Evolutionary conservation across 2,888 invertebrate species (phyloP).

Genomic region (Lysandra bellargus): DNA sequence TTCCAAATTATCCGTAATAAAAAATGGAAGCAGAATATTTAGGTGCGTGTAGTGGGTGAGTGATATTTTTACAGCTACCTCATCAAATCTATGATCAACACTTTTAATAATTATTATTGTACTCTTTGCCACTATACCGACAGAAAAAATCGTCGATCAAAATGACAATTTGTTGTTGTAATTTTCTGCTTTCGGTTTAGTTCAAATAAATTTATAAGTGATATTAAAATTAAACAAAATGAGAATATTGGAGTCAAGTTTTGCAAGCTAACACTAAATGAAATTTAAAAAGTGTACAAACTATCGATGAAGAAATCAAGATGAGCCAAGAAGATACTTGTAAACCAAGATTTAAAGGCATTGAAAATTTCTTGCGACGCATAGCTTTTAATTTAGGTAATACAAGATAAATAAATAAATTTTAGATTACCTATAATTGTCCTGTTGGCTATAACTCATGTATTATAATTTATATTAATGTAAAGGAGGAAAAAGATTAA

Average conservation of each 20-base stretch:
- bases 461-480: too few relatives aligned
- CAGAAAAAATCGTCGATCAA: neutral
- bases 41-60: too few relatives aligned
- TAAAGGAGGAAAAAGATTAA: neutral
- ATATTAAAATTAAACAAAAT: neutral
- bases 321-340: slow-evolving; percentile 49
- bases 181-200: neutral
- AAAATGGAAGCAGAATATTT: too few relatives aligned
- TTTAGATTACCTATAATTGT: neutral
- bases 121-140: neutral
- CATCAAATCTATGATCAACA: too few relatives aligned
- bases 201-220: slow-evolving; percentile 1
- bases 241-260: neutral
- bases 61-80: too few relatives aligned
- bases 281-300: neutral
- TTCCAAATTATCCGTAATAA: too few relatives aligned
- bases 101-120: neutral
- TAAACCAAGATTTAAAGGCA: slow-evolving; percentile 61
- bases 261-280: neutral
- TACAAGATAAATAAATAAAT: neutral
- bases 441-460: too few relatives aligned
- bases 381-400: slow-evolving; percentile 67
- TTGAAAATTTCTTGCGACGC: slow-evolving; percentile 65
- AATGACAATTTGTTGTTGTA: neutral
- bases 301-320: slow-evolving; percentile 34